These are phyloP conservation scores for Dicaeum eximium DNA, from an alignment of 2,113 vertebrate species.

Conservation along the genomic window DNA sequence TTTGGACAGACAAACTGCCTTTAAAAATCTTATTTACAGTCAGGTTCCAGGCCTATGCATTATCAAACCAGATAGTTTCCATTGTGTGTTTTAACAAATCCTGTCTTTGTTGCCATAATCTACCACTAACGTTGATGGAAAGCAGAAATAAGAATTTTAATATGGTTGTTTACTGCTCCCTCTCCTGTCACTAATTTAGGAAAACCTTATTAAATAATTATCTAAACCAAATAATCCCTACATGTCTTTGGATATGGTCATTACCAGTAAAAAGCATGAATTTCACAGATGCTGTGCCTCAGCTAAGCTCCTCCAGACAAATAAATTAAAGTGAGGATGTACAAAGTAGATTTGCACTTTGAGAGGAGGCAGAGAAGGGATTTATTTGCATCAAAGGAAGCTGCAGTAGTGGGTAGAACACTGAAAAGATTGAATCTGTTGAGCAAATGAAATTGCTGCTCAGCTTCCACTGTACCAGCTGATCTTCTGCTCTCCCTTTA, in stretches of 20 bases:
- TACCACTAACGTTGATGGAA: neutral
- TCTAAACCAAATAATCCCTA: constrained; percentile 1
- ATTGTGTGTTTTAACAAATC: constrained; percentile 6
- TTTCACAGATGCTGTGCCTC: constrained; percentile 24
- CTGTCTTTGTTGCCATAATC: neutral
- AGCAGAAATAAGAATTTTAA: neutral
- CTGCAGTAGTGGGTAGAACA: constrained; percentile 37
- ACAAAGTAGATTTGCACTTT: constrained; percentile 49
- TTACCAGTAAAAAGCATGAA: neutral
- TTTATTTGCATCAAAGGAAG: constrained; percentile 53
- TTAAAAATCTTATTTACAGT: neutral
- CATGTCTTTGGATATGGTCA: neutral
- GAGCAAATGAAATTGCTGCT: constrained; percentile 39
- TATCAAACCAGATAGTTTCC: neutral
- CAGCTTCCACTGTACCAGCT: constrained; percentile 11
- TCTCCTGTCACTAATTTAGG: neutral
- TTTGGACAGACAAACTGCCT: constrained; percentile 10
- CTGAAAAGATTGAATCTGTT: constrained; percentile 45
- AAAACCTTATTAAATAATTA: constrained; percentile 37
- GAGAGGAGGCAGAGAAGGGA: constrained; percentile 42
- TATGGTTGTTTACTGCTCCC: neutral
- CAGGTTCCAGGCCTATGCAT: neutral
- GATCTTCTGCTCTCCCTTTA: neutral
- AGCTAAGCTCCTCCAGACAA: constrained; percentile 4
- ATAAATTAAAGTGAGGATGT: constrained; percentile 5